Evolutionary conservation across 1,140 invertebrate genomes (phyloP).

Genomic region (Dreissena polymorpha): DNA sequence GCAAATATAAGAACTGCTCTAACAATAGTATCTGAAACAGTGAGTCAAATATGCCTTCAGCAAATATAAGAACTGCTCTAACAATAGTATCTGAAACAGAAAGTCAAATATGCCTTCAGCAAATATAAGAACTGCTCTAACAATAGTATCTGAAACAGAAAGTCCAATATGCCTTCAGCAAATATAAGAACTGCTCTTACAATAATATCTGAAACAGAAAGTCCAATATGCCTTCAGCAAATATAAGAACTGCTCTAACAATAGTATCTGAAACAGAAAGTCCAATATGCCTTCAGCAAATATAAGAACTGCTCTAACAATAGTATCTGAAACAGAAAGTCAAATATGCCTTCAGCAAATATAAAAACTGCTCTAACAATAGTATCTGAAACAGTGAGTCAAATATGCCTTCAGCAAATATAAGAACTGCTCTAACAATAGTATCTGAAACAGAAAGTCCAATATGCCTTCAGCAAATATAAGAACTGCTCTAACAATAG

Average conservation of each 20-base stretch:
- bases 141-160: slow-evolving; percentile 84
- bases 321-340: slow-evolving; percentile 83
- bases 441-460: slow-evolving; percentile 84
- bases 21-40: slow-evolving; percentile 85
- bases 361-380: slow-evolving; percentile 90
- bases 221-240: slow-evolving; percentile 96
- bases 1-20: slow-evolving; percentile 92
- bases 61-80: slow-evolving; percentile 91
- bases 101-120: slow-evolving; percentile 95
- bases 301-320: slow-evolving; percentile 90
- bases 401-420: slow-evolving; percentile 97
- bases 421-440: slow-evolving; percentile 88
- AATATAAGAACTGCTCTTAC: slow-evolving; percentile 91
- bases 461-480: slow-evolving; percentile 97
- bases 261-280: slow-evolving; percentile 83
- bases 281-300: slow-evolving; percentile 97
- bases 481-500: slow-evolving; percentile 88
- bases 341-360: slow-evolving; percentile 96
- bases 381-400: slow-evolving; percentile 84
- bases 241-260: slow-evolving; percentile 90
- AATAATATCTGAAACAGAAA: slow-evolving; percentile 83
- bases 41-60: slow-evolving; percentile 93
- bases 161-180: slow-evolving; percentile 95
- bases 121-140: slow-evolving; percentile 91
- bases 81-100: slow-evolving; percentile 85